Base-by-base conservation (phyloP, 2,113 vertebrate species). In the Helogale parvula region DNA sequence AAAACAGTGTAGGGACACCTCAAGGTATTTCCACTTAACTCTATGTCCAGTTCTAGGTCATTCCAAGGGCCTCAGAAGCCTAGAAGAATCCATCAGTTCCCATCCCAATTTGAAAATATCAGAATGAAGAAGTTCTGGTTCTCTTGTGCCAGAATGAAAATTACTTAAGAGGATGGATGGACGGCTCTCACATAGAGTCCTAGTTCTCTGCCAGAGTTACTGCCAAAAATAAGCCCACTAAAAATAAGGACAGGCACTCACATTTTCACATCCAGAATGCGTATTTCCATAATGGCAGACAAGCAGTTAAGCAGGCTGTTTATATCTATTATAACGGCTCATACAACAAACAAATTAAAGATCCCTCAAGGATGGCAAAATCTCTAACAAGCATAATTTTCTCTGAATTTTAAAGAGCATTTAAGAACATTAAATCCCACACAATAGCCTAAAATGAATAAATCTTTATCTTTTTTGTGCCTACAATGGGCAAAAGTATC, bases 381-480 rank as follows among this genome's bases (percentile, higher is more conserved):
- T 97, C 92, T 82, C 95, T 83, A 97, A 97, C 47, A 93, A 97
- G 97, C 83, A 45, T 91, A 89, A 98, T 98, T 98, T 97, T 97
- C 76, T 97, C 97, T 95, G 92, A 19, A 97, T 98, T 98, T 97
- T 97, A 96, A 98, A 98, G 12, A 76, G 97, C 92, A 57, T 97
- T 97, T 35, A 92, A 97, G 94, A 98, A 96, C 96, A 97, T 96
- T 98, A 98, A 98, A 98, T 97, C 97, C 92, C 82, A 83, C 86
- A 98, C 97, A 98, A 98, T 98, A 97, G 82, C 96, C 97, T 98
- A 98, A 99, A 99, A 97, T 98, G 98, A 98, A 98, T 98, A 98
- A 98, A 97, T 97, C 96, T 83, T 0, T 97, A 98, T 98, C 1
- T 13, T 97, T 93, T 94, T 87, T 93, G 74, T 89, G 93, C 68